Evolutionary conservation across 2,888 invertebrate genomes (phyloP).

Genomic region (Eremobia ochroleuca): DNA sequence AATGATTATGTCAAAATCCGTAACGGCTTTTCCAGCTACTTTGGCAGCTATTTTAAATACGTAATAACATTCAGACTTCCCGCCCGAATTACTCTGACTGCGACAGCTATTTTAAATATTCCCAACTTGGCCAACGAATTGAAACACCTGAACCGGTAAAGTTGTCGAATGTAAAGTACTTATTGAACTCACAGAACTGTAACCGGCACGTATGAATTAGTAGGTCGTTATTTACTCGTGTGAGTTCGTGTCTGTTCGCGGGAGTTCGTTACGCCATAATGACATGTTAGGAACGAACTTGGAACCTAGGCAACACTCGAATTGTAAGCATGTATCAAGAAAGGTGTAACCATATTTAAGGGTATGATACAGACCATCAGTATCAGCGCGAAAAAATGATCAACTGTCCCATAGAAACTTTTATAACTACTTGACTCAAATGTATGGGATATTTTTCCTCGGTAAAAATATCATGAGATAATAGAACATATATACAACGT

Average conservation of each 20-base stretch:
- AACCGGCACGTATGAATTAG: constrained; percentile 53
- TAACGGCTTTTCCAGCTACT: neutral
- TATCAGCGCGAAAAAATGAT: neutral
- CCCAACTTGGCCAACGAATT: constrained; percentile 25
- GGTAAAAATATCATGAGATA: no score
- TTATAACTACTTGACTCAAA: neutral
- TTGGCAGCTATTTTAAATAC: neutral
- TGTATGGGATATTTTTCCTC: neutral
- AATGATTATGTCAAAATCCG: neutral
- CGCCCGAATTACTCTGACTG: neutral
- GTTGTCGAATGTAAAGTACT: constrained; percentile 38
- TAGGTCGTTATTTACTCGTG: constrained; percentile 37
- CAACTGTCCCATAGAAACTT: neutral
- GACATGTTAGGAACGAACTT: constrained; percentile 25
- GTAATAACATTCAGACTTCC: neutral
- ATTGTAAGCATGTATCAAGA: neutral
- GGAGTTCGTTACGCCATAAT: constrained; percentile 48
- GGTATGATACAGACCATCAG: neutral
- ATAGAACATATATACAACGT: no score
- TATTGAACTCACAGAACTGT: constrained; percentile 18
- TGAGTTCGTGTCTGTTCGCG: constrained; percentile 20
- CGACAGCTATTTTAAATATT: constrained; percentile 28
- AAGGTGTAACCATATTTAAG: neutral
- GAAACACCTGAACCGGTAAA: constrained; percentile 46
- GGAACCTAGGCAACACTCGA: neutral